These are phyloP conservation scores for Pipra filicauda DNA, from an alignment of 2,113 vertebrate genomes.

Conservation along the genomic window DNA sequence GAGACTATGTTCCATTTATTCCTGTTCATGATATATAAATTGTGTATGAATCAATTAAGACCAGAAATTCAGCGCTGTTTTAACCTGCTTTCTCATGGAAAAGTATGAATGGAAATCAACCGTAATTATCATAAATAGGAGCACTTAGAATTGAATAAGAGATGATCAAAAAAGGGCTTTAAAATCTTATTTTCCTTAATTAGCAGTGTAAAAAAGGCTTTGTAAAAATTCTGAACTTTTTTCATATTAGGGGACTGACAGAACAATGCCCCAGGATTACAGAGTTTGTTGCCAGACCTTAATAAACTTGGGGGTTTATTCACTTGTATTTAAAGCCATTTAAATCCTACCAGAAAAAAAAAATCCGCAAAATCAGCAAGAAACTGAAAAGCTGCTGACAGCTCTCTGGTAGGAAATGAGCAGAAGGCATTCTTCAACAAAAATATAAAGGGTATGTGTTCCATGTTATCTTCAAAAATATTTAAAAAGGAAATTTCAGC, in stretches of 20 bases:
- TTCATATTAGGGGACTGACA: background rate
- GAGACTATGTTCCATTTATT: background rate
- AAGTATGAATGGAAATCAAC: background rate
- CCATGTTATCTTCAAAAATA: background rate
- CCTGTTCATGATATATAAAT: background rate
- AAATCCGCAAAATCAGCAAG: background rate
- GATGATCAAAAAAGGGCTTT: background rate
- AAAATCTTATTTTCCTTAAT: background rate
- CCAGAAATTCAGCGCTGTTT: background rate
- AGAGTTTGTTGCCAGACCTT: background rate
- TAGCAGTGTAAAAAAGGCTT: background rate
- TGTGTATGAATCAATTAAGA: background rate
- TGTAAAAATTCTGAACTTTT: background rate
- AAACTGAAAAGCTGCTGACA: conserved; percentile 12
- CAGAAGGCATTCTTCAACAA: background rate
- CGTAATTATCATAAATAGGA: background rate
- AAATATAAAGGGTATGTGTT: background rate
- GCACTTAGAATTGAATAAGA: background rate
- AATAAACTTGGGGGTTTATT: conserved; percentile 1
- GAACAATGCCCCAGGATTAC: background rate
- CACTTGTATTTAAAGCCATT: conserved; percentile 18
- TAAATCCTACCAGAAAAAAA: background rate
- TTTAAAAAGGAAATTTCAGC: background rate
- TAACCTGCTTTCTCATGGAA: background rate
- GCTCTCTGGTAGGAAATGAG: background rate